Percentiles rank a stretch among this genome's conserved stretches.
These are phyloP conservation scores for Pelobates fuscus DNA, from an alignment of 2,113 vertebrate species.

Conservation along the genomic window DNA sequence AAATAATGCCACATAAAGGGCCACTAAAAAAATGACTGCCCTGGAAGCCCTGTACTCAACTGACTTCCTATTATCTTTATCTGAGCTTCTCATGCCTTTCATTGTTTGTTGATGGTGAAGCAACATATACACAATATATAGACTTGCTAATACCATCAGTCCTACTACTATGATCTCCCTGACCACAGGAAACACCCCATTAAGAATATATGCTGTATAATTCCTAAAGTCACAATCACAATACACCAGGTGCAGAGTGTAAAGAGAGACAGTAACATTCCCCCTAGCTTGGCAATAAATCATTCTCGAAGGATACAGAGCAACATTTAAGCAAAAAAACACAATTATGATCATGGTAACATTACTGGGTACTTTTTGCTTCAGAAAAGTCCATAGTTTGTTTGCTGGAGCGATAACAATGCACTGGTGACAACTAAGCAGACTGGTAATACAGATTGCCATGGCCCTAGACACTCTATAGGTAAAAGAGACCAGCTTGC, in stretches of 20 bases:
- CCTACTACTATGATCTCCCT: conserved; percentile 23
- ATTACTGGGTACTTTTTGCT: not conserved
- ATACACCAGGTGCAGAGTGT: conserved; percentile 23
- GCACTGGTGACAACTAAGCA: conserved; percentile 43
- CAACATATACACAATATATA: conserved; percentile 32
- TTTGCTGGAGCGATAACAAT: conserved; percentile 35
- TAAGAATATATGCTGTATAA: conserved; percentile 19
- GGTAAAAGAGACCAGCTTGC: conserved; percentile 33
- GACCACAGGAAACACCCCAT: conserved; percentile 3
- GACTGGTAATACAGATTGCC: conserved; percentile 38
- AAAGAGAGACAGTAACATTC: conserved; percentile 19
- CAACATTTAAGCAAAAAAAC: conserved; percentile 2
- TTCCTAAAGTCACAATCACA: conserved; percentile 18
- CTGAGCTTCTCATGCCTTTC: conserved; percentile 2
- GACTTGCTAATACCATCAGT: conserved; percentile 24
- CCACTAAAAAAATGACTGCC: conserved; percentile 21
- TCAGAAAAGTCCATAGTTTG: not conserved
- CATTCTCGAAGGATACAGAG: conserved; percentile 1
- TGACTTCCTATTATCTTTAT: not conserved
- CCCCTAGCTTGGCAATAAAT: not conserved
- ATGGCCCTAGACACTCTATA: conserved; percentile 37
- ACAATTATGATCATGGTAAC: not conserved
- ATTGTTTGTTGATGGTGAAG: conserved; percentile 13
- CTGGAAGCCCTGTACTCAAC: conserved; percentile 26
- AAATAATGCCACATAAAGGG: conserved; percentile 25